phyloP scores from a whole-genome alignment of 2,888 invertebrate genomes.

The Nymphalis polychloros region DNA sequence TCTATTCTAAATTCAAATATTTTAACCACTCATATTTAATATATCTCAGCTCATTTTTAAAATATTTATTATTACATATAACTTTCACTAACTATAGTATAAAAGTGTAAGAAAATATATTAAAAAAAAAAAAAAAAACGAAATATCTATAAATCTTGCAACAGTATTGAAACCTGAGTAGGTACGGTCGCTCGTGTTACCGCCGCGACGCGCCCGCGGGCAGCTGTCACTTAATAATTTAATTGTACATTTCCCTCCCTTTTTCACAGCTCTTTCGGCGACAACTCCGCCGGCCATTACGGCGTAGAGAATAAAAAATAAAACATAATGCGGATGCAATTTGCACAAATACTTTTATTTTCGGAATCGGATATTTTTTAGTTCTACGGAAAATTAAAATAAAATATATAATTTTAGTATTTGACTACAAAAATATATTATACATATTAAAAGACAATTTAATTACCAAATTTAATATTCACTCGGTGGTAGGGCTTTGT shows the following conservation, averaged over 20 bases:
- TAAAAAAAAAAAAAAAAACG: background rate
- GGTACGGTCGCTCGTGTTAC: conserved; percentile 38
- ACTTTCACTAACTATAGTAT: background rate
- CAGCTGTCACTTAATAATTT: conserved; percentile 72
- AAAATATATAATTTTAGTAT: too few species aligned
- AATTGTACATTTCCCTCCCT: conserved; percentile 67
- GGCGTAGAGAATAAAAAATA: conserved; percentile 35
- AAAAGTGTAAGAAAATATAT: background rate
- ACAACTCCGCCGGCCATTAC: conserved; percentile 40
- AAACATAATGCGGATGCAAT: conserved; percentile 22
- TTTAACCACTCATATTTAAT: too few species aligned
- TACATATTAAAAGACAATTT: too few species aligned
- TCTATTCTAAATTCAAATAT: too few species aligned
- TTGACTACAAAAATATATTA: too few species aligned
- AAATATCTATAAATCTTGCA: conserved; percentile 15
- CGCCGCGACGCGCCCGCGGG: conserved; percentile 41
- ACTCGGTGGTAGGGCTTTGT: too few species aligned
- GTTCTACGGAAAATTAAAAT: too few species aligned
- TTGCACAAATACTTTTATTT: background rate
- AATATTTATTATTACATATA: background rate
- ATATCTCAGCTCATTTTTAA: too few species aligned
- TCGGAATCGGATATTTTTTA: background rate
- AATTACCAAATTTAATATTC: too few species aligned
- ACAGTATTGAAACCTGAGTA: conserved; percentile 33
- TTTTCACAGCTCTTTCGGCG: conserved; percentile 50